Evolutionary conservation across 2,888 invertebrate genomes (phyloP).

Genomic region (Rhyacophila evoluta): DNA sequence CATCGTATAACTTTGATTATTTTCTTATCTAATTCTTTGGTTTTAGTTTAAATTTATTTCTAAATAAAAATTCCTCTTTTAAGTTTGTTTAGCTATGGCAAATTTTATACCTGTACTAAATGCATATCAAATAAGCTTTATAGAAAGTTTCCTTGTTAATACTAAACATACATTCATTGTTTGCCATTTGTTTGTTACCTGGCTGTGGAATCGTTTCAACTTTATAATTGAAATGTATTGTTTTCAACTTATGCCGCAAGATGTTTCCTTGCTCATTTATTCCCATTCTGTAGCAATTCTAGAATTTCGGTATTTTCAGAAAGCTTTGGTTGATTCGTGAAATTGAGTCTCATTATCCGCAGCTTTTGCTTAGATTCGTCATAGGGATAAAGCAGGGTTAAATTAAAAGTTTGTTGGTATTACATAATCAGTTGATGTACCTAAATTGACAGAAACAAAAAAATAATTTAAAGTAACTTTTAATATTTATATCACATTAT

Average conservation of each 20-base stretch:
- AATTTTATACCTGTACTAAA: too few species aligned
- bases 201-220: background rate
- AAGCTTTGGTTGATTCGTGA: background rate
- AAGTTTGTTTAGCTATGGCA: too few species aligned
- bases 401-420: background rate
- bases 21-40: too few species aligned
- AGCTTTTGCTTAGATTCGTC: background rate
- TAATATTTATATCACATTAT: too few species aligned
- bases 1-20: too few species aligned
- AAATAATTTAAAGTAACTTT: too few species aligned
- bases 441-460: too few species aligned
- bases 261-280: conserved; percentile 1
- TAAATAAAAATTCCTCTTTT: too few species aligned
- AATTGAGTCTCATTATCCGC: background rate
- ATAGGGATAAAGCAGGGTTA: background rate
- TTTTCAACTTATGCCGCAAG: background rate
- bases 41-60: too few species aligned
- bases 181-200: conserved; percentile 5
- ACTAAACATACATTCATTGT: background rate
- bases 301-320: background rate
- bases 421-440: too few species aligned
- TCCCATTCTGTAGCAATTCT: background rate
- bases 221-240: conserved; percentile 8
- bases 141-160: too few species aligned
- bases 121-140: too few species aligned